phyloP scores from a whole-genome alignment of 2,797 vertebrate genomes.

The Malacoraja senta region DNA sequence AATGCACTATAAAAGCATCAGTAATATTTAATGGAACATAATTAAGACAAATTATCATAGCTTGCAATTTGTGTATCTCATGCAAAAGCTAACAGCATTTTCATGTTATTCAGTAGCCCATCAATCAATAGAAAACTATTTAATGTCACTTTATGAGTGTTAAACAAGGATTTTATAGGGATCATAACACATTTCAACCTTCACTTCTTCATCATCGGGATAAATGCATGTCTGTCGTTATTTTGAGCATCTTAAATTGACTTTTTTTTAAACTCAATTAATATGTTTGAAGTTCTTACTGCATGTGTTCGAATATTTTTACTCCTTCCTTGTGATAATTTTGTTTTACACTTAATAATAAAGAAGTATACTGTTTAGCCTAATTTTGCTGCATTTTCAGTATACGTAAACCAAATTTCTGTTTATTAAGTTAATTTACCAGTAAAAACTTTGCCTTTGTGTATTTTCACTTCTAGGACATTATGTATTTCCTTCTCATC shows the following conservation, averaged over 20 bases:
- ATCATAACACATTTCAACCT: neutral
- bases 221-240: neutral
- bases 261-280: neutral
- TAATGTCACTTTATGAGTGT: neutral
- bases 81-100: slow-evolving; percentile 28
- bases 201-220: neutral
- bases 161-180: neutral
- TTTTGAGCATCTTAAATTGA: neutral
- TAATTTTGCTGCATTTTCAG: too few species aligned
- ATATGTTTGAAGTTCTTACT: neutral
- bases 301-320: neutral
- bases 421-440: too few species aligned
- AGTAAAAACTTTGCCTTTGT: too few species aligned
- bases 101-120: neutral
- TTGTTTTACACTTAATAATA: too few species aligned
- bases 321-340: neutral
- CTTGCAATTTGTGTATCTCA: slow-evolving; percentile 32
- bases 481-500: too few species aligned
- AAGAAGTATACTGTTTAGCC: too few species aligned
- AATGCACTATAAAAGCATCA: slow-evolving; percentile 34
- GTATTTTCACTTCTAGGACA: too few species aligned
- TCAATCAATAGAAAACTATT: neutral
- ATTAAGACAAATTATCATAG: slow-evolving; percentile 33
- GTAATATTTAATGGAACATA: slow-evolving; percentile 38
- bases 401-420: too few species aligned